Base-by-base conservation (phyloP, 2,113 vertebrate genomes). In the Antennarius striatus region DNA sequence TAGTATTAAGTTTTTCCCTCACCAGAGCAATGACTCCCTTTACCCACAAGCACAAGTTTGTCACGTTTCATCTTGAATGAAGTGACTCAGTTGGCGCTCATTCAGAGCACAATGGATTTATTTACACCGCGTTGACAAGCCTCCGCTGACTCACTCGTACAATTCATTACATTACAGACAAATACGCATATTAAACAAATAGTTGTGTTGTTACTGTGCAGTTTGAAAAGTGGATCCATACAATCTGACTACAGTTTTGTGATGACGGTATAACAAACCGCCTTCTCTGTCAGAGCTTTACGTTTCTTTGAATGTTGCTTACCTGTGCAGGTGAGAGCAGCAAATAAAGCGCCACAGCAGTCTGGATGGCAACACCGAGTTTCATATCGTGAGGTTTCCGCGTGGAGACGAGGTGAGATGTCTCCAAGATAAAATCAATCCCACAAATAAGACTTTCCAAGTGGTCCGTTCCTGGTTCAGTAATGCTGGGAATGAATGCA, bases 281-380 rank as follows among this genome's bases (percentile, higher is more conserved):
- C 11, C 2, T 1, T 13, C 10, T 11, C 3, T 3, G 12, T 48
- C 4, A 28, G 10, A 17, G 5, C 30, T 36, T 5, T 36, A 61
- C 56, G 52, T 46, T 16, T 49, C 10, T 12, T 1, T 28, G 17
- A 46, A 12, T 0, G 52, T n/a, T 14, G 58, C 84, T 29, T 92
- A 94, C 93, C 93, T 93, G 91, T 64, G 84, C 91, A 89, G 91
- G 92, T 90, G 90, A 83, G 78, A 91, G 73, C 71, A 86, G 89
- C 83, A 93, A 76, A 72, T 85, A 88, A 65, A 94, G 69, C 70
- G 80, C 87, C 81, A 81, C 81, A 46, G 80, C 76, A 42, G 88
- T 62, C 80, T 79, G 86, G 79, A 91, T 57, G 63, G 92, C 61
- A 52, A 81, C 75, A 43, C 71, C 59, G 56, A 89, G 64, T 68